Evolutionary conservation across 2,113 vertebrate species (phyloP).

Genomic region (Gnathonemus longibarbis): DNA sequence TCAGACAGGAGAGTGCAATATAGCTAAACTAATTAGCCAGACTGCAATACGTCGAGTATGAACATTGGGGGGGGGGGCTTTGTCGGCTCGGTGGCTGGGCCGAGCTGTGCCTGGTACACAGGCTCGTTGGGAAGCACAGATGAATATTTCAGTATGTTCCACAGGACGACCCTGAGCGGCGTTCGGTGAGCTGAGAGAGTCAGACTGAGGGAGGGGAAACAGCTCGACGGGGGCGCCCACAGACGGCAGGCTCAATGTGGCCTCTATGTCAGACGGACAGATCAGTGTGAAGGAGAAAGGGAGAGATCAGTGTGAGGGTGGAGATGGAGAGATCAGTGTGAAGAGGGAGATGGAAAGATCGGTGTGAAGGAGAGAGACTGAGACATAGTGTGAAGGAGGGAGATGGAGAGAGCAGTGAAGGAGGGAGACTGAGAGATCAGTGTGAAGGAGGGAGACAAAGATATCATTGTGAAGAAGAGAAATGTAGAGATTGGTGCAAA

Average conservation of each 20-base stretch:
- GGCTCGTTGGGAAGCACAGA: neutral
- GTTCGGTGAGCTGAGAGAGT: neutral
- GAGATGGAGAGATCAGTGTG: neutral
- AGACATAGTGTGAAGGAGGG: too few species aligned
- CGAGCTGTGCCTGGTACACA: neutral
- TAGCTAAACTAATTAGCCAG: neutral
- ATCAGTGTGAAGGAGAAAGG: neutral
- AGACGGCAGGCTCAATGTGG: neutral
- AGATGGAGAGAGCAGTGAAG: neutral
- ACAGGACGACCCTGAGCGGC: neutral
- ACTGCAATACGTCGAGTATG: neutral
- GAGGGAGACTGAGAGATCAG: neutral
- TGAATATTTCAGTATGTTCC: constrained; percentile 9
- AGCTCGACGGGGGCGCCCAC: neutral
- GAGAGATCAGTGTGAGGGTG: neutral
- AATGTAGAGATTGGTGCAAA: neutral
- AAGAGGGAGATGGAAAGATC: neutral
- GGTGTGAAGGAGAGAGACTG: neutral
- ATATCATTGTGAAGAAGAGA: neutral
- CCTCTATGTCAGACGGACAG: neutral
- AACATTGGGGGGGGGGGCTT: neutral
- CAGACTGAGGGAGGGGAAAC: neutral
- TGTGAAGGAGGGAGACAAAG: neutral
- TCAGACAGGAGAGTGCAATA: neutral
- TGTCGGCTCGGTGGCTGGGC: neutral